Evolutionary conservation across 1,140 invertebrate genomes (phyloP), one percentile per base, ranked within the genome.

Genomic region (Mycetomoellerius zeteki): DNA sequence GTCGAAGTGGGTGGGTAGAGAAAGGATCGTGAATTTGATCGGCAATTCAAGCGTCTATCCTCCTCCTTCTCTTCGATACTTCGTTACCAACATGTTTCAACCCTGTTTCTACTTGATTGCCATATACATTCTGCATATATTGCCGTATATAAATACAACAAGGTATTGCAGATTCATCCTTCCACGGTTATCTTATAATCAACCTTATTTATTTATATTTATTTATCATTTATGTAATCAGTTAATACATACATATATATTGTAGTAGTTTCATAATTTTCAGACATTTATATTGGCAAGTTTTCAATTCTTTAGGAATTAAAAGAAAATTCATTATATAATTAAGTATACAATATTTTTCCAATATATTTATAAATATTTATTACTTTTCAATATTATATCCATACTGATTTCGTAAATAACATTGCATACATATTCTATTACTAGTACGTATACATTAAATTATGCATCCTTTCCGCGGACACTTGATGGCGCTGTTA

Each of bases 1-100:
- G 88, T 88, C 90, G 86, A 93, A 93, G 93, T 93, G 93, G 93
- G 93, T 94, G 94, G 94, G 90, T 94, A 93, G 90, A 86, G 81
- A 82, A 91, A 93, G 89, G 90, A 94, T 94, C 92, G 92, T 93
- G 94, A 94, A 94, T 94, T 95, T 95, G 94, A 95, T 95, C 94
- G 93, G 91, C 92, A 92, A 94, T 94, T 92, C 92, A 88, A 90
- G 69, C 78, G 76, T 77, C 72, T 85, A 65, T 80, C 71, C 78
- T 64, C 60, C 64, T 65, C 80, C 50, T 43, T 60, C 76, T 72
- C 71, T 47, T 58, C 80, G 76, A 65, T 33, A 64, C 19, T 60
- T 90, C 30, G 86, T 81, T 84, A 84, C 85, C 52, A 47, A 43
- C 21, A 50, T 80, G 77, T 65, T 89, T 82, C 50, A 56, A 72